These are phyloP conservation scores for Periplaneta americana DNA, from an alignment of 1,140 invertebrate species.

Conservation along the genomic window DNA sequence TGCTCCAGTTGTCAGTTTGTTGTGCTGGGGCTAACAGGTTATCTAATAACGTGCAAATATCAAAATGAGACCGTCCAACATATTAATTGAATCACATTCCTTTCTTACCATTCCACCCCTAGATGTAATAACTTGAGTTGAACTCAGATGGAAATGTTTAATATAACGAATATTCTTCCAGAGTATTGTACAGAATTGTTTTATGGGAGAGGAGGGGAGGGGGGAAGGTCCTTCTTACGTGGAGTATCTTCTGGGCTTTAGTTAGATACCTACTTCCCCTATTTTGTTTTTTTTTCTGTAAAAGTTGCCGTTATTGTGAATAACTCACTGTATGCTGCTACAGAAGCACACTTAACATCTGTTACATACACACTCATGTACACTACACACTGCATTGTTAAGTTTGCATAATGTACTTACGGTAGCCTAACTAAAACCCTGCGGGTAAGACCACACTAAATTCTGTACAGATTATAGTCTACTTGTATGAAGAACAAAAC, in stretches of 20 bases:
- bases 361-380: background rate
- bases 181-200: background rate
- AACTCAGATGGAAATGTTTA: background rate
- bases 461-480: constrained; percentile 6
- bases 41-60: background rate
- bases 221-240: too few relatives aligned
- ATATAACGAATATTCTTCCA: background rate
- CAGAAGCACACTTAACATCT: background rate
- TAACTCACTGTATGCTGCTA: background rate
- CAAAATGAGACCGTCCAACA: constrained; percentile 2
- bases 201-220: background rate
- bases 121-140: background rate
- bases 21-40: background rate
- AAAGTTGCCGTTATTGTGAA: background rate
- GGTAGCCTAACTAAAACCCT: background rate
- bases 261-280: background rate
- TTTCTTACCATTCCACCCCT: background rate
- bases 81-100: background rate
- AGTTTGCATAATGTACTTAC: background rate
- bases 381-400: background rate
- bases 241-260: background rate
- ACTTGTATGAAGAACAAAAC: background rate
- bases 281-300: background rate
- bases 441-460: background rate
- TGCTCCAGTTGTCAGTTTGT: too few relatives aligned